Base-by-base conservation (phyloP, 2,888 invertebrate genomes). In the Epinotia bilunana region DNA sequence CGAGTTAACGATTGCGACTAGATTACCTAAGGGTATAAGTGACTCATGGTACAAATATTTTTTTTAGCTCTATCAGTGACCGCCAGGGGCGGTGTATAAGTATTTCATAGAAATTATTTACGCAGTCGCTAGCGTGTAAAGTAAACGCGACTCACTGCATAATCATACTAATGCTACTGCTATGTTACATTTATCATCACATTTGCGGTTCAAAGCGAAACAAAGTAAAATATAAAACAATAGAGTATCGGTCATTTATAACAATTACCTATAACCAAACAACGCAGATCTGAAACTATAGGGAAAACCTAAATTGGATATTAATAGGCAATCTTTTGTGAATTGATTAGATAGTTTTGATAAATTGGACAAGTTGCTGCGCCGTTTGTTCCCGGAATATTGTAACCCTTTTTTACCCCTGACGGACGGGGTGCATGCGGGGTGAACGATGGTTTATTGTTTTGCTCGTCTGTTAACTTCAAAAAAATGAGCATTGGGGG, bases 211-310 rank as follows among this genome's bases (percentile, higher is more conserved):
- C 16, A 12, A 43, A 46, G n/a, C 18, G 23, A 33, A 70, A 33
- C 18, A 28, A 28, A 28, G 3, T 3, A 71, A 60, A n/a, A 65
- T 20, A 61, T 60, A 60, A 62, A 39, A 49, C 87, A 87, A 86
- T 87, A 90, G 85, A 89, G 90, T 89, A 91, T 86, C 84, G 88
- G 90, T 92, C 91, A 93, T 93, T 93, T 93, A 93, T 93, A 92
- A 94, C 91, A 92, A 93, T 94, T 93, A n/a, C n/a, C n/a, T n/a
- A 93, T 93, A 89, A 87, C 89, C 92, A 92, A 93, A 92, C 91
- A 84, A 90, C 90, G 89, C 89, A 90, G 91, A 87, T 83, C 87
- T 88, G 84, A 86, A 90, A 89, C 91, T 91, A 91, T 88, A 87
- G 88, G 90, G 90, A 88, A 88, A 91, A 91, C 89, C 89, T 88